phyloP scores from a whole-genome alignment of 2,113 vertebrate genomes.

The Sinocyclocheilus grahami region DNA sequence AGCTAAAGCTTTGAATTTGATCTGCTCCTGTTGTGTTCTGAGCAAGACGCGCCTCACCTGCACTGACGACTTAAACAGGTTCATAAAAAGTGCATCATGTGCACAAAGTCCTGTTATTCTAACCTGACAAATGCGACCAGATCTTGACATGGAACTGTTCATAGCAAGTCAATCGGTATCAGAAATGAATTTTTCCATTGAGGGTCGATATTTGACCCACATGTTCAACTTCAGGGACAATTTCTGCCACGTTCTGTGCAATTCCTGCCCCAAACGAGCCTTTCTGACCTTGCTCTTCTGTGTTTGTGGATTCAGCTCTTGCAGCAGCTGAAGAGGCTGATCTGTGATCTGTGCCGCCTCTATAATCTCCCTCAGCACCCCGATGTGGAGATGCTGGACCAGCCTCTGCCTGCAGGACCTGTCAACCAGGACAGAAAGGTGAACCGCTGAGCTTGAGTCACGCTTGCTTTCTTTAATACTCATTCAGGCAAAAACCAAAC shows the following conservation, averaged over 20 bases:
- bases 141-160: neutral
- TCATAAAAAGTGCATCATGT: neutral
- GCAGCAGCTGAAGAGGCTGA: conserved; percentile 95
- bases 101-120: neutral
- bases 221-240: neutral
- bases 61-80: neutral
- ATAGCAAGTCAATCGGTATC: neutral
- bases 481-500: too few relatives aligned
- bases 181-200: neutral
- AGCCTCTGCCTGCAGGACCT: conserved; percentile 92
- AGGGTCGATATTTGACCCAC: neutral
- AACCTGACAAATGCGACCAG: neutral
- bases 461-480: too few relatives aligned
- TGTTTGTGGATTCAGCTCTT: conserved; percentile 78
- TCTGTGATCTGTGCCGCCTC: conserved; percentile 95
- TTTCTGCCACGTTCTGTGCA: neutral
- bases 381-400: conserved; percentile 96
- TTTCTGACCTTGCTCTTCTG: too few relatives aligned
- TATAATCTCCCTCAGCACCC: conserved; percentile 98
- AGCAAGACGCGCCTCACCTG: too few relatives aligned
- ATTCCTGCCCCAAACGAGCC: neutral
- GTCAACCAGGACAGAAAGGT: conserved; percentile 78
- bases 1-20: neutral
- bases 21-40: too few relatives aligned
- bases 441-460: conserved; percentile 10